A percentile compares a stretch with the other conserved stretches of the same genome.
Evolutionary conservation across 2,888 invertebrate species (phyloP).

Genomic region (Elegia similella): DNA sequence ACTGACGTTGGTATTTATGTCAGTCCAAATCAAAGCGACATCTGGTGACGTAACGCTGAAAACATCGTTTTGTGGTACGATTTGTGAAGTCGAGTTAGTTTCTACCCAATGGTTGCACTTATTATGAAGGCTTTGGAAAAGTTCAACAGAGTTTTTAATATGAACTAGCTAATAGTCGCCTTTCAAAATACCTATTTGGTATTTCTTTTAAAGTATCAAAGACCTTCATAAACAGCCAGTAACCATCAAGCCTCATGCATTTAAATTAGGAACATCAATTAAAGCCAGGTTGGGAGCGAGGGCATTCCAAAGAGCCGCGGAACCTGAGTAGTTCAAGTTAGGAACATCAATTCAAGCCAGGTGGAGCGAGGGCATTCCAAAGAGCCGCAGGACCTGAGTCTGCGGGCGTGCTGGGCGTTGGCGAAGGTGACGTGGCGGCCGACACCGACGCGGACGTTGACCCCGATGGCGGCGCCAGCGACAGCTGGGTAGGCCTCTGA

Average conservation of each 20-base stretch:
- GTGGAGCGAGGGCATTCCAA: constrained; percentile 53
- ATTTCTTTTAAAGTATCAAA: too few relatives aligned
- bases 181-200: neutral
- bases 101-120: constrained; percentile 9
- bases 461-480: constrained; percentile 57
- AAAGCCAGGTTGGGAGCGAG: constrained; percentile 34
- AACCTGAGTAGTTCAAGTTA: constrained; percentile 66
- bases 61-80: neutral
- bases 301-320: constrained; percentile 55
- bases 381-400: constrained; percentile 74
- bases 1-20: neutral
- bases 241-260: neutral
- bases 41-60: neutral
- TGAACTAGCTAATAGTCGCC: neutral
- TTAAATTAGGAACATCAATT: neutral
- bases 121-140: neutral
- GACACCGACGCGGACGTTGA: constrained; percentile 47
- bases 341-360: constrained; percentile 32
- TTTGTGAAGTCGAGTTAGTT: constrained; percentile 13
- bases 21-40: constrained; percentile 14
- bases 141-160: neutral
- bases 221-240: constrained; percentile 1
- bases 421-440: constrained; percentile 75
- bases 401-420: constrained; percentile 79
- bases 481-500: constrained; percentile 71